Base-by-base conservation (phyloP, 2,113 vertebrate genomes). In the Stigmatopora nigra region DNA sequence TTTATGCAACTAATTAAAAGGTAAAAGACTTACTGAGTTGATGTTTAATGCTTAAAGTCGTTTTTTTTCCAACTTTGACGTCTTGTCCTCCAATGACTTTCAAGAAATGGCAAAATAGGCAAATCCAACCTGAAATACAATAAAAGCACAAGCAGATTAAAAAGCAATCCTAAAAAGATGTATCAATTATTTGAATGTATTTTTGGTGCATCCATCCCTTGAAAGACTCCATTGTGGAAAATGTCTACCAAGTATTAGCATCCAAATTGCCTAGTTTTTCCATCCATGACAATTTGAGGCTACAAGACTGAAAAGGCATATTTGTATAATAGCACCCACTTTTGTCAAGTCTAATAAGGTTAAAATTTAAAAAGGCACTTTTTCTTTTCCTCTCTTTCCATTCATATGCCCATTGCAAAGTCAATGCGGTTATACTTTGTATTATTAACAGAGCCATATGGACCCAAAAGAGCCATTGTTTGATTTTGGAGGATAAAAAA, bases 271-370 rank as follows among this genome's bases (percentile, higher is more conserved):
- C 45, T 58, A 66, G 44, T 66, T 67, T 71, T 72, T 68, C 44
- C 65, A 76, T 69, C 53, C 72, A 71, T 72, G 68, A 76, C 64
- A 85, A 78, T 64, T 57, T 60, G 22, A 38, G 31, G 16, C 70
- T 38, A 44, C 13, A 2, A 72, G 61, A 76, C 74, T 61, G 55
- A 52, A 52, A 76, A 70, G 48, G 62, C 66, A 82, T 67, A 78
- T 80, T 86, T 85, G 63, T 63, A 69, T 84, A 81, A 86, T 76
- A 63, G 69, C 52, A 38, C 47, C 57, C 9, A 35, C 65, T 60
- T 83, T 80, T 87, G 47, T 84, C 73, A 41, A 63, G 48, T 76
- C 79, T 78, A 64, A 82, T 82, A 82, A 82, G 22, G 2, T 58
- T 36, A 48, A 25, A 68, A 67, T 78, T 56, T 80, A 68, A 62